Base-by-base conservation (phyloP, 92 coral and sea anemone species). In the Diadumene lineata region DNA sequence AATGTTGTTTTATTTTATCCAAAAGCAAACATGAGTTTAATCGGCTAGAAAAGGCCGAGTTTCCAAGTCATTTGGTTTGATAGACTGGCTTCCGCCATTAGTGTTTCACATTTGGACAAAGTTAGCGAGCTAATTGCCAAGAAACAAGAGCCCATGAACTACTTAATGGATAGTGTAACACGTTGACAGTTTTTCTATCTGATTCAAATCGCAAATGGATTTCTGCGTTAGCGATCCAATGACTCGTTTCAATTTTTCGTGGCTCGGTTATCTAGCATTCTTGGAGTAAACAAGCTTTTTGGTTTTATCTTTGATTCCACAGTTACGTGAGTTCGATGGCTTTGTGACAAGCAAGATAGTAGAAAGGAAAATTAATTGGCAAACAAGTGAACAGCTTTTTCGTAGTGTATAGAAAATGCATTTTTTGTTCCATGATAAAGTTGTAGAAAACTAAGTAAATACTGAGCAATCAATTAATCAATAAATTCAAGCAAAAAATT, bases 71-170 rank as follows among this genome's bases (percentile, higher is more conserved):
- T n/a, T n/a, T n/a, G n/a, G n/a, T n/a, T n/a, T n/a, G n/a, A n/a
- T n/a, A n/a, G n/a, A n/a, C n/a, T n/a, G n/a, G n/a, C 68, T 62
- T 62, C 68, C 68, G 68, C 27, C 27, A 62, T 28, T 62, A 28
- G 16, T 1, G 31, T 13, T 21, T 17, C 64, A 15, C 29, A 58
- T 58, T 22, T 58, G 26, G 29, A 11, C n/a, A 21, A 2, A 1
- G 18, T 43, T 31, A 28, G 68, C 2, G 29, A 19, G 68, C 7
- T 62, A 62, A 30, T 62, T 31, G 38, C n/a, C 15, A 28, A 28
- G 68, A 58, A 58, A 58, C 6, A 38, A 13, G 64, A 58, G 64
- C 11, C 22, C 17, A 28, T 28, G 27, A 62, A 31, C 13, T 31
- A 4, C 68, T 30, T 11, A 25, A 10, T 58, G 64, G 22, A 58